Evolutionary conservation across 2,888 invertebrate genomes (phyloP).

Genomic region (Scaptomyza polygonia): DNA sequence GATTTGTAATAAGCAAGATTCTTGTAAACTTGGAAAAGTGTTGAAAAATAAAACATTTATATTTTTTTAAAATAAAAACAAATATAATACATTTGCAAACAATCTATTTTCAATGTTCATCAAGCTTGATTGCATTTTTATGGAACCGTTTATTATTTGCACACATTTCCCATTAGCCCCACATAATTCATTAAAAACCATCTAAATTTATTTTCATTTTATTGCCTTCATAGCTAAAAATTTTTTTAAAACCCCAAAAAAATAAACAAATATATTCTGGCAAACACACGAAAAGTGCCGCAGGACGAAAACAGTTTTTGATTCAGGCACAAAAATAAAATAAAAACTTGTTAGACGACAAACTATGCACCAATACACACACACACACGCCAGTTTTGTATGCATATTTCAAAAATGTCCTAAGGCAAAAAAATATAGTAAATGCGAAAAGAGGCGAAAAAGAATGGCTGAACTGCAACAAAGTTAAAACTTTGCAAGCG

Average conservation of each 20-base stretch:
- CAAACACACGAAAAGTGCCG: slow-evolving; percentile 63
- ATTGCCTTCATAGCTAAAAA: slow-evolving; percentile 17
- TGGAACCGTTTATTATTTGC: slow-evolving; percentile 19
- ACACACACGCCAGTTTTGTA: slow-evolving; percentile 5
- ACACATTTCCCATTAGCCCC: slow-evolving; percentile 25
- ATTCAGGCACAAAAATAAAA: slow-evolving; percentile 45
- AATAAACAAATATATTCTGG: slow-evolving; percentile 53
- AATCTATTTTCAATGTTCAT: neutral
- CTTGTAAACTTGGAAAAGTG: too few relatives aligned
- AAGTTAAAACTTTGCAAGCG: slow-evolving; percentile 28
- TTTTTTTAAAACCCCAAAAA: neutral
- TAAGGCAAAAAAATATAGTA: slow-evolving; percentile 49
- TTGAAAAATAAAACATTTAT: too few relatives aligned
- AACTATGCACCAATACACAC: slow-evolving; percentile 37
- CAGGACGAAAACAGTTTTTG: slow-evolving; percentile 63
- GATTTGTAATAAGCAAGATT: too few relatives aligned
- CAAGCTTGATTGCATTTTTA: slow-evolving; percentile 8
- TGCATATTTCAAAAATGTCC: slow-evolving; percentile 59
- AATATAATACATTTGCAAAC: neutral
- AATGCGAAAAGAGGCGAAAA: neutral
- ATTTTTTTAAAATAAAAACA: neutral
- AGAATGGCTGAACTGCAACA: slow-evolving; percentile 22
- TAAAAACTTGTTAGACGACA: slow-evolving; percentile 44
- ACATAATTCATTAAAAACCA: slow-evolving; percentile 36
- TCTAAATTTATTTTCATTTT: slow-evolving; percentile 50